Evolutionary conservation across 2,797 vertebrate species (phyloP).

Genomic region (Anguilla pacifica): DNA sequence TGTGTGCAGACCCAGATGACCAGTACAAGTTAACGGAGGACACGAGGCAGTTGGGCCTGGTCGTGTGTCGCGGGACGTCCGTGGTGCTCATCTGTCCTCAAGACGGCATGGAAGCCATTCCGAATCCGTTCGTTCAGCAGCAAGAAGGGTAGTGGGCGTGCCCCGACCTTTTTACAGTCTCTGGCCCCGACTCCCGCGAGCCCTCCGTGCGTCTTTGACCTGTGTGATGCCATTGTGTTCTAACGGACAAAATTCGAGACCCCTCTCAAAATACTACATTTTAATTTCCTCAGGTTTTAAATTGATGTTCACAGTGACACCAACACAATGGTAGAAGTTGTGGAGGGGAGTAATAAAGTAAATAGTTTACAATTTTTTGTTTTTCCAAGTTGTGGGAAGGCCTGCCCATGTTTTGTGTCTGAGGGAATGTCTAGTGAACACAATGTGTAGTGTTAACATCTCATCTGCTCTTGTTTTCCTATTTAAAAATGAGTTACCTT

Average conservation of each 20-base stretch:
- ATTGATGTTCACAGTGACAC: not conserved
- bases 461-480: not conserved
- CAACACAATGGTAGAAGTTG: not conserved
- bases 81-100: constrained; percentile 98
- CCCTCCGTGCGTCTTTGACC: not conserved
- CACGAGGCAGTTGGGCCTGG: constrained; percentile 89
- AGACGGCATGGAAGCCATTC: constrained; percentile 98
- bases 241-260: not conserved
- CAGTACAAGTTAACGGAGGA: constrained; percentile 80
- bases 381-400: not conserved
- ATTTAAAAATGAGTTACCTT: not conserved
- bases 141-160: constrained; percentile 79
- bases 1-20: constrained; percentile 75
- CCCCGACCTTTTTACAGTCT: not conserved
- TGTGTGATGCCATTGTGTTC: not conserved
- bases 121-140: constrained; percentile 96
- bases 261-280: not conserved
- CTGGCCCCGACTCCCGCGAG: not conserved
- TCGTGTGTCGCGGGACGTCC: constrained; percentile 93
- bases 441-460: not conserved
- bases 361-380: not conserved
- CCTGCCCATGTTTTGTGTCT: not conserved
- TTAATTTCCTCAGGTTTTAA: not conserved
- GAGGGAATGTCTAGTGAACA: not conserved
- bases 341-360: not conserved